Conservation (phyloP, 2,113 vertebrate species). For the Oreochromis niloticus region DNA sequence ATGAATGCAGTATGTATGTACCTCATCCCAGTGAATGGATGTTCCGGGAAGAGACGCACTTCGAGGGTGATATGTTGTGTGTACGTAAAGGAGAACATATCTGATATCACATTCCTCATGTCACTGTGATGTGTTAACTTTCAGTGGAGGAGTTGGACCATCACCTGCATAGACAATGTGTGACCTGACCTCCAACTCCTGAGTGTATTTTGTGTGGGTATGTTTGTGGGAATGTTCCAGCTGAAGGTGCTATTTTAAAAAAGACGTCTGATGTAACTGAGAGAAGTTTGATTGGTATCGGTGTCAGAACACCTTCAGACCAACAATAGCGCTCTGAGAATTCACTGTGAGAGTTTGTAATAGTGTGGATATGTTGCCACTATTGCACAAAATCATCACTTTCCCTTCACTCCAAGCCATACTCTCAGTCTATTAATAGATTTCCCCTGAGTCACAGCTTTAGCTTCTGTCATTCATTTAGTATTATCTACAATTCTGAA, state of each 20-base stretch:
- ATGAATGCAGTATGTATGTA: not conserved
- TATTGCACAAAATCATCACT: not conserved
- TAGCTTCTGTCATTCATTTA: not conserved
- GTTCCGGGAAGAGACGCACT: not conserved
- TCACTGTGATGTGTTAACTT: not conserved
- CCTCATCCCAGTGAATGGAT: not conserved
- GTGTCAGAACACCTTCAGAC: not conserved
- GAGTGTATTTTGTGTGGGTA: not conserved
- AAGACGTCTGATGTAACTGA: not conserved
- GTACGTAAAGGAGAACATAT: not conserved
- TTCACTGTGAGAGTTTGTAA: not conserved
- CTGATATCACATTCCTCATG: not conserved
- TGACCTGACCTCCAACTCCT: not conserved
- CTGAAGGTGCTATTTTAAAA: not conserved
- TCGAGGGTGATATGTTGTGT: not conserved
- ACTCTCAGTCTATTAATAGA: not conserved
- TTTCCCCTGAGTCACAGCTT: not conserved
- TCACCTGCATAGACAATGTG: not conserved
- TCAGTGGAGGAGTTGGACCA: not conserved
- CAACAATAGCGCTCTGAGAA: not conserved
- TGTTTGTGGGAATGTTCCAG: not conserved
- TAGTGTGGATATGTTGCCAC: not conserved
- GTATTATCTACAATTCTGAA: not conserved
- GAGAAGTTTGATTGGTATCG: constrained; percentile 3
- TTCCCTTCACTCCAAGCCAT: not conserved